phyloP scores from a whole-genome alignment of 2,113 vertebrate genomes.

The Bos indicus region DNA sequence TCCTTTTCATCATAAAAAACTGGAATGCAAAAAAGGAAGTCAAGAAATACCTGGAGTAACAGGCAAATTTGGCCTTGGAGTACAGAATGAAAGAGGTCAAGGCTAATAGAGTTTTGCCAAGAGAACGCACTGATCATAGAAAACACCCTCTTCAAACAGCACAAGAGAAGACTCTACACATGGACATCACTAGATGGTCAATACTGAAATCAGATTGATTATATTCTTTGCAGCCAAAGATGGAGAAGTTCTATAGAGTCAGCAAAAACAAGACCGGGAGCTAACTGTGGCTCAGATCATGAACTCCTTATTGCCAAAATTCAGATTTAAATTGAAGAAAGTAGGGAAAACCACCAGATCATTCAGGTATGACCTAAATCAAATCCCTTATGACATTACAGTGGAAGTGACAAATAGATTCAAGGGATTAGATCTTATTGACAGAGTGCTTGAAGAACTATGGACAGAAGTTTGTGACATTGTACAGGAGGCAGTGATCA shows the following conservation, averaged over 20 bases:
- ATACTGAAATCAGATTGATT: not conserved
- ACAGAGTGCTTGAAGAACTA: not conserved
- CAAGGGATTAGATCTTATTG: not conserved
- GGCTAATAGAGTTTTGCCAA: not conserved
- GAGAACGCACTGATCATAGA: not conserved
- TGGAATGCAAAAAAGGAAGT: not conserved
- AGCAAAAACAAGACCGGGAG: fast-evolving
- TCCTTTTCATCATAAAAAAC: not conserved
- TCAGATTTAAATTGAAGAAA: not conserved
- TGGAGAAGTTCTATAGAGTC: not conserved
- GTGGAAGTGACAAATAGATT: not conserved
- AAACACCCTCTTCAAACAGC: not conserved
- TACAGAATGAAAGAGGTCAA: not conserved
- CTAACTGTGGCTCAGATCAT: not conserved
- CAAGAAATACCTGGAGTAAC: not conserved
- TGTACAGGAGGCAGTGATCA: not conserved
- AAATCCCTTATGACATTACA: not conserved
- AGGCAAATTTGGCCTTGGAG: not conserved
- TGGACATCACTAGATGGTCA: not conserved
- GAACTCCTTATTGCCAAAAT: not conserved
- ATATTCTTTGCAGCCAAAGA: not conserved
- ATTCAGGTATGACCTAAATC: not conserved
- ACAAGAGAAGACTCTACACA: not conserved
- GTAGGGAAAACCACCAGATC: not conserved
- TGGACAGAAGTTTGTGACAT: not conserved